phyloP scores from a whole-genome alignment of 2,888 invertebrate species.

The Lepidocyrtoides sp. region DNA sequence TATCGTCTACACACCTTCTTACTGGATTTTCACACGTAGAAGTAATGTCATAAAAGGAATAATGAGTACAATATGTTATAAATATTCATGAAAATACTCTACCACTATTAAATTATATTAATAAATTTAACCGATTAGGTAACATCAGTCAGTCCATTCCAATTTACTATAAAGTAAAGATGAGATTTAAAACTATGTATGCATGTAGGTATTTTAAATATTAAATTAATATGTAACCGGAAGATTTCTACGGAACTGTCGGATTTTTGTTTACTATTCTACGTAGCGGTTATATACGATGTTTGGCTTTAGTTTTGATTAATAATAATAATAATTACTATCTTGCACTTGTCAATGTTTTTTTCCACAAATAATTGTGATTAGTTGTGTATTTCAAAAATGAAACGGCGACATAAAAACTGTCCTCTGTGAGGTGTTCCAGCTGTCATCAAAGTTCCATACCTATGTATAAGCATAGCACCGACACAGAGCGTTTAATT shows the following conservation, averaged over 20 bases:
- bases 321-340: too few relatives aligned
- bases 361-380: not conserved
- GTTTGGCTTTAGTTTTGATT: conserved; percentile 28
- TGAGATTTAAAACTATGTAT: not conserved
- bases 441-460: not conserved
- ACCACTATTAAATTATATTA: conserved; percentile 23
- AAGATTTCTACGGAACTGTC: conserved; percentile 29
- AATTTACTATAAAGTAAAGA: conserved; percentile 34
- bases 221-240: conserved; percentile 46
- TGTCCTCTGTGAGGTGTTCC: not conserved
- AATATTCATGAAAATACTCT: not conserved
- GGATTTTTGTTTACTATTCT: conserved; percentile 17
- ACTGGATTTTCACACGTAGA: not conserved
- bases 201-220: not conserved
- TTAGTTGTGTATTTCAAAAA: not conserved
- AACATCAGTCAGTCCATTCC: conserved; percentile 57
- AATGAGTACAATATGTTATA: conserved; percentile 28
- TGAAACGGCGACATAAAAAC: not conserved
- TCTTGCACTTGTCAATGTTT: not conserved
- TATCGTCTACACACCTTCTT: too few relatives aligned
- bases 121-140: conserved; percentile 48
- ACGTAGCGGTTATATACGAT: not conserved
- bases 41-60: conserved; percentile 14
- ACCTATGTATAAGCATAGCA: conserved; percentile 7
- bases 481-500: conserved; percentile 5